Evolutionary conservation across 2,888 invertebrate genomes (phyloP), one percentile per base, ranked within the genome.

Genomic region (Sipunculus nudus): DNA sequence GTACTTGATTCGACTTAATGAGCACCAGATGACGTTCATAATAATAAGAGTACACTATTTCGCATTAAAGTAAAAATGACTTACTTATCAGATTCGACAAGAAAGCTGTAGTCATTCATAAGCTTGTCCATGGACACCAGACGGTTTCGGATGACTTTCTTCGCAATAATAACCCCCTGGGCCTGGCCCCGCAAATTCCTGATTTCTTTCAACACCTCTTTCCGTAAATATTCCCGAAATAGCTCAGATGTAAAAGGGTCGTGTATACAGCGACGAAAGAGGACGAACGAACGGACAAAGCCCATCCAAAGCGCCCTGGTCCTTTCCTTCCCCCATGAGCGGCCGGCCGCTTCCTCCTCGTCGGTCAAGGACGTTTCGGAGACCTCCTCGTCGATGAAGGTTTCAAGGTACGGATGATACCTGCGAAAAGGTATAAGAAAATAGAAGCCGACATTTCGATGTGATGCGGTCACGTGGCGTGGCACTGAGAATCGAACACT

Each of bases 51-150:
- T n/a, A n/a, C n/a, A n/a, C n/a, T n/a, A n/a, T n/a, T n/a, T n/a
- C n/a, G n/a, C n/a, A n/a, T n/a, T n/a, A n/a, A n/a, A n/a, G n/a
- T n/a, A n/a, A n/a, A n/a, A n/a, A n/a, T 21, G n/a, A 39, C 29
- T n/a, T 25, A 61, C 61, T 47, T 56, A 8, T 61, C 61, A 16
- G 49, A 32, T 43, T 61, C 61, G 2, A 48, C 43, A 4, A 61
- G 45, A 41, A 61, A 61, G 23, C 40, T 26, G 8, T 56, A 29
- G 52, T 61, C 61, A 23, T 49, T 56, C 31, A 46, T 23, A 2
- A 61, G 56, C 29, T 61, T 61, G 23, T 35, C 48, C 13, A 61
- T 32, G 19, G 39, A 49, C 5, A 61, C 49, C 21, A 61, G 50
- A 2, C 40, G 19, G 47, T 61, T 49, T 26, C 31, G 43, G 46